Evolutionary conservation across 1,140 invertebrate species (phyloP).

Genomic region (Solenopsis fugax): DNA sequence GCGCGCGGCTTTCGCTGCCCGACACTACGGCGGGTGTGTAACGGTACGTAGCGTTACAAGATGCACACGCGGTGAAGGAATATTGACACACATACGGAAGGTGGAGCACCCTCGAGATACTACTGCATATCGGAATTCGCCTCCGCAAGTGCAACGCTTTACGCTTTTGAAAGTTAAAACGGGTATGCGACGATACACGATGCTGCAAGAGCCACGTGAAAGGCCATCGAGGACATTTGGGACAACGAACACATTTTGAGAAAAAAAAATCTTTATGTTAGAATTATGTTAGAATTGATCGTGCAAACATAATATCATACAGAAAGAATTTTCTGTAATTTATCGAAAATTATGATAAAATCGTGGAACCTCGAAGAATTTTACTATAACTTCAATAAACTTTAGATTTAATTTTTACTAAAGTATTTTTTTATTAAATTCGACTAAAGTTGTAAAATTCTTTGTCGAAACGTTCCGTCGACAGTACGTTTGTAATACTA

Average conservation of each 20-base stretch:
- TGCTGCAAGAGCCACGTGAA: neutral
- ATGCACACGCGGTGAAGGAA: slow-evolving; percentile 14
- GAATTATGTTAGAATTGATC: neutral
- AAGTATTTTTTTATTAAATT: too few species aligned
- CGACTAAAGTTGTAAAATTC: too few species aligned
- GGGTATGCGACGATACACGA: neutral
- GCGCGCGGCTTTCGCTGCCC: neutral
- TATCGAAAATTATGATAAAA: too few species aligned
- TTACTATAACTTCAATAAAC: too few species aligned
- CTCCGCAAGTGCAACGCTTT: neutral
- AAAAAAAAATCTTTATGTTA: neutral
- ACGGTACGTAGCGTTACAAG: slow-evolving; percentile 10
- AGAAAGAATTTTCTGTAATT: too few species aligned
- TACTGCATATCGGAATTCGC: neutral
- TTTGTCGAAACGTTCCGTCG: too few species aligned
- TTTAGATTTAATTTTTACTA: too few species aligned
- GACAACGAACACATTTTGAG: neutral
- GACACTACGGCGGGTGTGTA: neutral
- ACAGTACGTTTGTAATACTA: too few species aligned
- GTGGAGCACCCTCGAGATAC: slow-evolving; percentile 2
- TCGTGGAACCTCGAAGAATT: too few species aligned
- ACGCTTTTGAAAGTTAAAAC: slow-evolving; percentile 8
- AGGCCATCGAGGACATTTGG: neutral
- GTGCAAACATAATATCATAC: neutral
- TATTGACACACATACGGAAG: slow-evolving; percentile 33